These are phyloP conservation scores for Ptychochromis oligacanthus DNA, from an alignment of 2,113 vertebrate species.

Conservation along the genomic window DNA sequence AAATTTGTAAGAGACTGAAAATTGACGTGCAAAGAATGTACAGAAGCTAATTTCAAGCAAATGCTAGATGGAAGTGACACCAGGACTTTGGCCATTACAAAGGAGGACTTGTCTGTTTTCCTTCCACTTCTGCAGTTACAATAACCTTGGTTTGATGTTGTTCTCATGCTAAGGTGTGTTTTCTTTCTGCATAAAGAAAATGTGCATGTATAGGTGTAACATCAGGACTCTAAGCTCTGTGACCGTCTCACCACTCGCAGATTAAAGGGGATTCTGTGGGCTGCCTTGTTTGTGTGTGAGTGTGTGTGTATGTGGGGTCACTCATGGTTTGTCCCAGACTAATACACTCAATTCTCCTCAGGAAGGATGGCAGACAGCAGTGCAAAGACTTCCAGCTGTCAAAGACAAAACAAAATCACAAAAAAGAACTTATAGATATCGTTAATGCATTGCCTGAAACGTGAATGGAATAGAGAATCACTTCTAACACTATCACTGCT, in stretches of 20 bases:
- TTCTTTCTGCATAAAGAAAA: neutral
- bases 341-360: conserved; percentile 11
- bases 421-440: neutral
- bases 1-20: neutral
- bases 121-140: neutral
- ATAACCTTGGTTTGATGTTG: conserved; percentile 7
- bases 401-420: conserved; percentile 1
- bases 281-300: conserved; percentile 3
- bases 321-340: conserved; percentile 1
- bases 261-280: conserved; percentile 42
- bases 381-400: neutral
- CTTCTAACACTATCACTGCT: neutral
- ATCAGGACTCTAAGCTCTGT: conserved; percentile 31
- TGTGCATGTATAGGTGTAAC: conserved; percentile 2
- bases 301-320: conserved; percentile 4
- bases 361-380: neutral
- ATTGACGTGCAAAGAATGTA: neutral
- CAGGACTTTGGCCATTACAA: neutral
- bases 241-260: neutral
- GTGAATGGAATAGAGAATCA: neutral
- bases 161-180: neutral
- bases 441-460: neutral
- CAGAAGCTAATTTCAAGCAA: neutral
- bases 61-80: neutral
- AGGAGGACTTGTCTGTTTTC: neutral